A percentile compares a stretch with the other conserved stretches of the same genome.
These are phyloP conservation scores for Dipodomys merriami DNA, from an alignment of 2,113 vertebrate species.

Conservation along the genomic window DNA sequence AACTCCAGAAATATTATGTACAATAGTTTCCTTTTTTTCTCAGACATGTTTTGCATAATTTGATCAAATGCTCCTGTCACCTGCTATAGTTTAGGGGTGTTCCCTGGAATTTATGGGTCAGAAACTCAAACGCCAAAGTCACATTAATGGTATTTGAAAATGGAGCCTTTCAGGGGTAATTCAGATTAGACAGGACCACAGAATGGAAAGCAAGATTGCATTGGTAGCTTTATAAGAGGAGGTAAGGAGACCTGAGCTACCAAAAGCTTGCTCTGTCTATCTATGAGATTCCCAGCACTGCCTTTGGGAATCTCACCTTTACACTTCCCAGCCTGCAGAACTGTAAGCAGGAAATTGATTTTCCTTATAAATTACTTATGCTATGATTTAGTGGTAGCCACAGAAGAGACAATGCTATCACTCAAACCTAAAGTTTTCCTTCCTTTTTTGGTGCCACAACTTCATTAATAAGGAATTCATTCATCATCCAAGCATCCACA, in stretches of 20 bases:
- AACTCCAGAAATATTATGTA: slow-evolving; percentile 14
- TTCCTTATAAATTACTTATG: background rate
- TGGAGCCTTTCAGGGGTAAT: background rate
- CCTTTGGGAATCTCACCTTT: background rate
- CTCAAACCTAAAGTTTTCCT: slow-evolving; percentile 27
- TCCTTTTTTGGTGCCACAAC: background rate
- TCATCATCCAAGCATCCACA: background rate
- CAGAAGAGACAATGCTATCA: background rate
- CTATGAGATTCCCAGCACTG: background rate
- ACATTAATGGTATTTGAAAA: background rate
- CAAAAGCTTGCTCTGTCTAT: background rate
- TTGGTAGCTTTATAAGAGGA: background rate
- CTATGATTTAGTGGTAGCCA: background rate
- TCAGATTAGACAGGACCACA: background rate
- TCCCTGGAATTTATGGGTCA: background rate
- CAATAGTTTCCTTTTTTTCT: slow-evolving; percentile 12
- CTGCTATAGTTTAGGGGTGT: background rate
- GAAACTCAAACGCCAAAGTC: background rate
- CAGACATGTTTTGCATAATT: background rate
- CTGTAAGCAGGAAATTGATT: background rate
- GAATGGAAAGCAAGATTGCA: background rate
- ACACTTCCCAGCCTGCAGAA: background rate
- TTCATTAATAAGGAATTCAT: slow-evolving; percentile 10
- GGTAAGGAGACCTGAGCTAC: background rate
- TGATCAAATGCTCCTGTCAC: background rate